Percentiles rank a stretch among this genome's conserved stretches.
Evolutionary conservation across 2,113 vertebrate species (phyloP).

Genomic region (Mungos mungo): DNA sequence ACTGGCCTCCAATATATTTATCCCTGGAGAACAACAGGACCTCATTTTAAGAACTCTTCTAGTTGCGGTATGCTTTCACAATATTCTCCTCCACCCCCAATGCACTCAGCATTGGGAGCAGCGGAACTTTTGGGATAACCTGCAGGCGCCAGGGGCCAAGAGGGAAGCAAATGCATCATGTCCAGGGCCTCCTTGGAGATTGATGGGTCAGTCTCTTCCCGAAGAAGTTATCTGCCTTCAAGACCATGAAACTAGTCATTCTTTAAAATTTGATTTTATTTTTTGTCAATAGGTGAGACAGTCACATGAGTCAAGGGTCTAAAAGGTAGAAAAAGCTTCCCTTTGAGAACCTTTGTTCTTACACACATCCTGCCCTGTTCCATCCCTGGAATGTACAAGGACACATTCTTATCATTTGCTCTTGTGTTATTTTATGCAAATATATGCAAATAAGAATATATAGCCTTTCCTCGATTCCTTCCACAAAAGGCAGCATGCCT

Average conservation of each 20-base stretch:
- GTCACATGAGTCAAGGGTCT: not conserved
- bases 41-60: not conserved
- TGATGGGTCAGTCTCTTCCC: not conserved
- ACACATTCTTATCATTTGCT: not conserved
- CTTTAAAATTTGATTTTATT: not conserved
- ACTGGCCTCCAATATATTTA: not conserved
- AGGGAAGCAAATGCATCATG: not conserved
- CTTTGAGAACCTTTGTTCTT: not conserved
- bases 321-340: not conserved
- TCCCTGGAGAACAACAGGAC: not conserved
- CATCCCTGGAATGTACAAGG: not conserved
- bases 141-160: not conserved
- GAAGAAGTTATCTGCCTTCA: not conserved
- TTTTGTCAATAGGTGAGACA: not conserved
- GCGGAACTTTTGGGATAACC: not conserved
- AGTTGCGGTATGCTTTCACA: not conserved
- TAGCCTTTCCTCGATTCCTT: not conserved
- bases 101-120: not conserved
- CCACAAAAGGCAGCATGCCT: not conserved
- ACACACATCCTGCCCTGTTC: not conserved
- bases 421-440: not conserved
- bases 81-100: not conserved
- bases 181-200: not conserved
- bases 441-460: not conserved
- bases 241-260: not conserved